A percentile compares a stretch with the other conserved stretches of the same genome.
These are phyloP conservation scores for Strigops habroptila DNA, from an alignment of 2,113 vertebrate species.

Conservation along the genomic window DNA sequence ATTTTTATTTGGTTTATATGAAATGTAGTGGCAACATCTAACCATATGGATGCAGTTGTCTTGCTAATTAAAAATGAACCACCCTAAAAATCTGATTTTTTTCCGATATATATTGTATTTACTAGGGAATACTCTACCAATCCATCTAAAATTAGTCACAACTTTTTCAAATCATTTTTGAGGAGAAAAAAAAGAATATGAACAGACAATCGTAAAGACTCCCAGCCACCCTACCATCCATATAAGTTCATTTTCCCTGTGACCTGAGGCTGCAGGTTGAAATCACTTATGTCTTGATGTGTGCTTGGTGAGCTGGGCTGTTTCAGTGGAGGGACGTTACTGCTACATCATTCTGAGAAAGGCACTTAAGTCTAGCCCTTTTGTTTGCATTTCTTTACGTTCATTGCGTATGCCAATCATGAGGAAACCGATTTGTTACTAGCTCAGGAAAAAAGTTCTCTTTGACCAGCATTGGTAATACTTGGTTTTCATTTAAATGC, in stretches of 20 bases:
- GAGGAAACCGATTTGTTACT: neutral
- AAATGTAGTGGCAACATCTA: neutral
- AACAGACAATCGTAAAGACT: neutral
- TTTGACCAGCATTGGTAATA: neutral
- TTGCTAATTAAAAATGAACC: neutral
- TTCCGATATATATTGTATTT: neutral
- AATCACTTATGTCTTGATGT: neutral
- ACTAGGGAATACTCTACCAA: neutral
- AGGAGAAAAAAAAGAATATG: neutral
- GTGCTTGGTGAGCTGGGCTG: neutral
- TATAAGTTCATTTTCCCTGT: neutral
- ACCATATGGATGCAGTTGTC: neutral
- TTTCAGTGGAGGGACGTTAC: neutral
- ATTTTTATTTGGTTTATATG: neutral
- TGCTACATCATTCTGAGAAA: neutral
- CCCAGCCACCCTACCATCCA: neutral
- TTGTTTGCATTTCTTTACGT: neutral
- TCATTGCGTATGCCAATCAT: neutral
- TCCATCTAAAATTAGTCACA: neutral
- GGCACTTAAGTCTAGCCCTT: neutral
- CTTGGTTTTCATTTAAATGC: slow-evolving; percentile 43
- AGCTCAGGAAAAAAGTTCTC: neutral
- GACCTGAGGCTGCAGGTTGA: neutral
- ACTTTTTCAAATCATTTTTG: neutral
- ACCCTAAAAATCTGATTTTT: neutral